phyloP scores from a whole-genome alignment of 2,888 invertebrate species.

The Stenodera caucasica region DNA sequence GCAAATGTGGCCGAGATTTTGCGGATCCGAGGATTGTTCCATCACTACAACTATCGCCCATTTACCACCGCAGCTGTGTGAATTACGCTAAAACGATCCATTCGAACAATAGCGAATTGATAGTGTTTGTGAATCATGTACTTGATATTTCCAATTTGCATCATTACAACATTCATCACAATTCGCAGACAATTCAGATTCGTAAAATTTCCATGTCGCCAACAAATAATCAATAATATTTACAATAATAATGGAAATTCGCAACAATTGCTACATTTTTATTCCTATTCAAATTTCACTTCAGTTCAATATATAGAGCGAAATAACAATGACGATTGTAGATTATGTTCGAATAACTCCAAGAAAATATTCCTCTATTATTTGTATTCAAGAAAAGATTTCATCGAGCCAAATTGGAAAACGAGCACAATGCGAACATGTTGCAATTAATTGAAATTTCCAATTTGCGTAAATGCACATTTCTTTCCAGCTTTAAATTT shows the following conservation, averaged over 20 bases:
- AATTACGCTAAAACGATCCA: conserved; percentile 41
- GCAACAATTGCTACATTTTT: too few relatives aligned
- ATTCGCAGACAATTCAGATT: neutral
- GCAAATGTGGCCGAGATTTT: conserved; percentile 31
- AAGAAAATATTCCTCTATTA: neutral
- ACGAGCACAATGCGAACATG: neutral
- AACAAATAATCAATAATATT: too few relatives aligned
- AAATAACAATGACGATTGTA: neutral
- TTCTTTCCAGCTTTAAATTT: neutral
- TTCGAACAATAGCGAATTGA: conserved; percentile 28
- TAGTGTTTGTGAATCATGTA: conserved; percentile 21
- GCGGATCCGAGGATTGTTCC: too few relatives aligned
- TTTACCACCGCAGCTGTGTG: conserved; percentile 37
- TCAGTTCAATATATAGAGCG: neutral
- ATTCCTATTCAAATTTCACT: too few relatives aligned
- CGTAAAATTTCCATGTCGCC: too few relatives aligned
- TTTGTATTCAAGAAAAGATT: neutral
- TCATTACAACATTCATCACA: conserved; percentile 32
- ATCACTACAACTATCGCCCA: neutral
- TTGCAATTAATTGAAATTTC: neutral
- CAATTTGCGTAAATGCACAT: neutral
- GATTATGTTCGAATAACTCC: neutral
- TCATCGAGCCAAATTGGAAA: neutral
- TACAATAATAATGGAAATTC: too few relatives aligned
- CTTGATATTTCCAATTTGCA: conserved; percentile 42